Evolutionary conservation across 2,888 invertebrate species (phyloP), one percentile per base, ranked within the genome.

Genomic region (Sinotaia quadrata): DNA sequence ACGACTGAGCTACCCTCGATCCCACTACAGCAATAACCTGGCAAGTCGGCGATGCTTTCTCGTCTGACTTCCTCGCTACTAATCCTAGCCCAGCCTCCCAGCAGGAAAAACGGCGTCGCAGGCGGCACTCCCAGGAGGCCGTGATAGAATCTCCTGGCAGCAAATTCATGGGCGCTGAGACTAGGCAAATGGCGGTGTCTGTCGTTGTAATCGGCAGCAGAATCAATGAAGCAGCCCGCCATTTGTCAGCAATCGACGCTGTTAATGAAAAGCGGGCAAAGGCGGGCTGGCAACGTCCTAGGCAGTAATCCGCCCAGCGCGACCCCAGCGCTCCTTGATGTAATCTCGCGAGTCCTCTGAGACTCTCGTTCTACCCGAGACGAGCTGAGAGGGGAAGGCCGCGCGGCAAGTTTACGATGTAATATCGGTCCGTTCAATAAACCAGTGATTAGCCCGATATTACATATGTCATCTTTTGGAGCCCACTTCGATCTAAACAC

Each of bases 391-490:
- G 15, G 29, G 47, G 24, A 47, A 47, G 52, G 41, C 49, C 51
- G 58, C 21, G 65, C 62, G 60, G 60, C 61, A 69, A 71, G 67
- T 74, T 74, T 74, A 72, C 72, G 72, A 71, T 49, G 71, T 69
- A 69, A 69, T 68, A 54, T 56, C 68, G 69, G 59, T 41, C 59
- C 65, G 71, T 61, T 67, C 69, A 71, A 71, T 75, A 71, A 73
- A 68, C 65, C 69, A 51, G 47, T 73, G 73, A 73, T 75, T 73
- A 73, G 71, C 60, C 61, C 60, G 58, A 69, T 68, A 69, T 69
- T 73, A 73, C 73, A 73, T 73, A 73, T 70, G 75, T 71, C 75
- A 75, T 73, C 70, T 73, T 73, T 72, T 60, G 44, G 67, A 69
- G 62, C 67, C 59, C 67, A 33, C 60, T 67, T 59, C 73, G 59